Conservation (phyloP, 2,888 invertebrate species). For the Chironomus tentans region DNA sequence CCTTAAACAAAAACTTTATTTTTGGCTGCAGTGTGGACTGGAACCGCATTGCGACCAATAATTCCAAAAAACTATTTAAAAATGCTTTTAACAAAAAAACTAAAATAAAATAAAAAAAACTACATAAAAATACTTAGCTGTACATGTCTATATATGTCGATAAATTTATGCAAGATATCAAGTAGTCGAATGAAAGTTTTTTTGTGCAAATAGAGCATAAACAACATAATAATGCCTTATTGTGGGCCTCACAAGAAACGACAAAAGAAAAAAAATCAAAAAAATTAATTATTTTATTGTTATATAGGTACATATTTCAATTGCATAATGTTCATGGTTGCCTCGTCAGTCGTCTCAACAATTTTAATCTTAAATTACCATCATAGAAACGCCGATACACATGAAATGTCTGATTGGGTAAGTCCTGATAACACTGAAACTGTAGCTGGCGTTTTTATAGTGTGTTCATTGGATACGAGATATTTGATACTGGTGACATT, state of each 20-base stretch:
- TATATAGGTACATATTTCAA: conserved; percentile 78
- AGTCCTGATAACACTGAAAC: conserved; percentile 35
- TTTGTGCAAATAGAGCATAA: not conserved
- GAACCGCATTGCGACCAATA: not conserved
- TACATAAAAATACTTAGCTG: not conserved
- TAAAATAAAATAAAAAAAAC: not conserved
- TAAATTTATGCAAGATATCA: not conserved
- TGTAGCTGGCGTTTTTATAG: not conserved
- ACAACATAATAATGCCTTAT: not conserved
- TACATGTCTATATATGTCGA: not conserved
- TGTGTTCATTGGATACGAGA: too few relatives aligned
- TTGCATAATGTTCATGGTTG: conserved; percentile 96
- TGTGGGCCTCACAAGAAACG: not conserved
- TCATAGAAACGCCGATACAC: conserved; percentile 83
- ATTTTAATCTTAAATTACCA: conserved; percentile 90
- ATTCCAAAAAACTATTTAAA: conserved; percentile 11
- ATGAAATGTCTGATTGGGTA: conserved; percentile 89
- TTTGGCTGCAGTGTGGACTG: not conserved
- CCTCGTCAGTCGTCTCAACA: conserved; percentile 86
- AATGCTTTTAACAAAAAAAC: not conserved
- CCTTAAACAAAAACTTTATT: not conserved
- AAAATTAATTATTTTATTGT: conserved; percentile 25
- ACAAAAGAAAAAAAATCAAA: not conserved
- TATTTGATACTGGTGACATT: too few relatives aligned
- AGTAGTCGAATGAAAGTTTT: conserved; percentile 16